Evolutionary conservation across 37 sponge, comb jelly and placozoan species (phyloP), one percentile per base, ranked within the genome.

Genomic region (Ephydatia muelleri): DNA sequence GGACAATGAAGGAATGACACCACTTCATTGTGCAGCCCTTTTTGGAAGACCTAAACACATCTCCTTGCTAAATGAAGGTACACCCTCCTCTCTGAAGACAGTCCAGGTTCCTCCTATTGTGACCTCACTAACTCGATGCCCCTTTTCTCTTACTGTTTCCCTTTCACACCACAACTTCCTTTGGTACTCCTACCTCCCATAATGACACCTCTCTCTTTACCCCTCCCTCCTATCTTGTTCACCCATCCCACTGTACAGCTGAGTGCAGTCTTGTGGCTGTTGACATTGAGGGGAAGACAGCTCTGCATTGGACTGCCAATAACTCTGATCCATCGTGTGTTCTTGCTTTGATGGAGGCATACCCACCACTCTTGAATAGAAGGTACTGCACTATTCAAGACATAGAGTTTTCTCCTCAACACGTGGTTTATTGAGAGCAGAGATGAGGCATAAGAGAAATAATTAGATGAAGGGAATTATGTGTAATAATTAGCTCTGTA

Each of bases 21-120:
- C 94, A 28, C 73, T 96, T 19, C 92, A 91, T 49, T 92, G 92
- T 82, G 94, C 97, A 68, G 92, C 92, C 31, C 97, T 94, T 31
- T 91, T 75, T 70, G 38, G 85, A 19, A 72, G 84, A 65, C 83
- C 94, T 12, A 93, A 78, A 33, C 94, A 93, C 88, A 85, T 93
- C 21, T 67, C 37, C 14, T 74, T 90, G 21, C 73, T 93, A 21
- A 69, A 74, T 79, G 86, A 89, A 89, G 93, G 93, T 89, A 71
- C 49, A 49, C 25, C 25, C 43, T 77, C 14, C 5, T 28, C 29
- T 43, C 8, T 78, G 48, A 49, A 16, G 14, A 57, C 16, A 39
- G 65, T 79, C 25, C 21, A 28, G 2, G 11, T 31, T 13, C 65
- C 25, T 12, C 80, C 66, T 65, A 57, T 49, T 79, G 65, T 13